Percentiles rank a stretch among this genome's conserved stretches.
Conservation (phyloP, 1,140 invertebrate species). For the Plectrocnemia conspersa region DNA sequence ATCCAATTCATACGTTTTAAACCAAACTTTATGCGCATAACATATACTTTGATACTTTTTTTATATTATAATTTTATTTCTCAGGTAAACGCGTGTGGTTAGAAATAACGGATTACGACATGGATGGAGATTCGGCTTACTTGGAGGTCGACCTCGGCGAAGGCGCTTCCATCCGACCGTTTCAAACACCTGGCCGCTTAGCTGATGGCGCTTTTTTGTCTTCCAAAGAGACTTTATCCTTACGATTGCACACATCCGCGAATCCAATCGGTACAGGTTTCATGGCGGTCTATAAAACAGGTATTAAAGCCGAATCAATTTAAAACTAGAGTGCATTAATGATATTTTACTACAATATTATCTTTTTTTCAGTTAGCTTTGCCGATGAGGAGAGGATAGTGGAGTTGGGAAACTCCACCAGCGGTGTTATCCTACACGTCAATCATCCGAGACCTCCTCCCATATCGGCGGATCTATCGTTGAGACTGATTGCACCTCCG, state of each 20-base stretch:
- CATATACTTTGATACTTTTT: conserved; percentile 23
- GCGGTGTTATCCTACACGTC: conserved; percentile 48
- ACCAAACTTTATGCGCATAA: too few species aligned
- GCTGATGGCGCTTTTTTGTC: conserved; percentile 61
- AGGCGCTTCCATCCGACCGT: conserved; percentile 50
- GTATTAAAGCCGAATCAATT: conserved; percentile 40
- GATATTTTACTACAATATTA: neutral
- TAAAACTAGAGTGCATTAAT: neutral
- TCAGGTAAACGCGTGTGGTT: conserved; percentile 60
- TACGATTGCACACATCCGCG: conserved; percentile 55
- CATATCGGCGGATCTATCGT: conserved; percentile 48
- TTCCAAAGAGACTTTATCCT: conserved; percentile 50
- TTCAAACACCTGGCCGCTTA: conserved; percentile 45
- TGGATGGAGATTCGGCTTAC: conserved; percentile 48
- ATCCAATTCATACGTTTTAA: too few species aligned
- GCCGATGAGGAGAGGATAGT: conserved; percentile 41
- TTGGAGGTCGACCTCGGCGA: conserved; percentile 55
- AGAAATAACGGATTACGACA: conserved; percentile 58
- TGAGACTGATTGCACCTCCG: conserved; percentile 54
- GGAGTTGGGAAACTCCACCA: conserved; percentile 38
- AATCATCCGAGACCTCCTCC: conserved; percentile 55
- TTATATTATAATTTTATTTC: too few species aligned
- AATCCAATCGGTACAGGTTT: conserved; percentile 57
- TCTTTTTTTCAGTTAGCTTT: conserved; percentile 24
- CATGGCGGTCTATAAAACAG: conserved; percentile 56